Percentiles rank a stretch among this genome's conserved stretches.
Conservation (phyloP, 2,113 vertebrate genomes). For the Cavia aperea region DNA sequence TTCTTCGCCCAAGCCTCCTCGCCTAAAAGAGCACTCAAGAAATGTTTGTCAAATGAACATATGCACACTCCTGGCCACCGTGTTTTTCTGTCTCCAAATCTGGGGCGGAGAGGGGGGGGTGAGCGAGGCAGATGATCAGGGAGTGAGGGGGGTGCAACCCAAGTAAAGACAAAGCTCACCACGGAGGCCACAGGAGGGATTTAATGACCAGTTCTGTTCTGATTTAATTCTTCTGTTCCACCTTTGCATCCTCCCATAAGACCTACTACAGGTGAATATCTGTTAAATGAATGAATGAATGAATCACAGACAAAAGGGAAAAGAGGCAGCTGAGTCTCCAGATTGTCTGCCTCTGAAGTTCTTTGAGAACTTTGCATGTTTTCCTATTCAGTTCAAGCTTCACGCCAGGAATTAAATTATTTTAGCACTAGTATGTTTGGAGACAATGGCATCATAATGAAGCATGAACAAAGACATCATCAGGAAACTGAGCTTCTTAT, state of each 20-base stretch:
- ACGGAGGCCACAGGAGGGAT: background rate
- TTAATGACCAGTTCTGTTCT: background rate
- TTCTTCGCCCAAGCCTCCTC: background rate
- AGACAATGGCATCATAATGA: background rate
- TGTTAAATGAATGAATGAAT: background rate
- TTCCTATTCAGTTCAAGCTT: background rate
- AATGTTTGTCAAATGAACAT: background rate
- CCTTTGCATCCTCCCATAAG: background rate
- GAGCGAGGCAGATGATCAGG: background rate
- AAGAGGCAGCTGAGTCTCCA: background rate
- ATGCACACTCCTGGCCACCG: background rate
- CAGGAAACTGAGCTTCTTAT: background rate
- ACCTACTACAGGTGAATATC: background rate
- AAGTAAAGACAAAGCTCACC: background rate
- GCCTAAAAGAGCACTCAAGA: background rate
- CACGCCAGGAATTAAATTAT: background rate
- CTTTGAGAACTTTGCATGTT: background rate
- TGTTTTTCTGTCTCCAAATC: background rate
- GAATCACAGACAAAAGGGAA: background rate
- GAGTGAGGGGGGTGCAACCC: background rate
- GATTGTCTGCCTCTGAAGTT: background rate
- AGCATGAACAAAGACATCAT: background rate
- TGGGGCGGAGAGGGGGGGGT: too few species aligned
- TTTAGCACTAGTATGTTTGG: background rate
- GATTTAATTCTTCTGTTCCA: background rate